Evolutionary conservation across 1,140 invertebrate species (phyloP), one percentile per base, ranked within the genome.

Genomic region (Eubasilissa regina): DNA sequence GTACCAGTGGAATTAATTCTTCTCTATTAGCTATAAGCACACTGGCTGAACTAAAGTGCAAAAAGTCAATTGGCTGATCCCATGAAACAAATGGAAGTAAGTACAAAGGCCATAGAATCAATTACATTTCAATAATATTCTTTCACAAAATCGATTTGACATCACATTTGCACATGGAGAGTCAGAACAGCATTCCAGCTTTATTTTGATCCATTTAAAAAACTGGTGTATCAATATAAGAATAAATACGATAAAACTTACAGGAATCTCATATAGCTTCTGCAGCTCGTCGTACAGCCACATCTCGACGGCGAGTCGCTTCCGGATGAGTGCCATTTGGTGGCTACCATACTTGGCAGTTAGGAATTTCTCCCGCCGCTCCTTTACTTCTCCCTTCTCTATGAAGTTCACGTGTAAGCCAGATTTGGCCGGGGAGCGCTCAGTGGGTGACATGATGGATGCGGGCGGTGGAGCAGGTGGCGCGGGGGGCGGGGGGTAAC

Each of bases 341-440:
- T 98, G 97, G 81, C 95, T 95, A 75, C 97, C 97, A 85, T 98
- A 99, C 87, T 98, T 98, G 80, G 97, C 97, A 45, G 97, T 98
- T 79, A 98, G 92, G 89, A 98, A 98, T 89, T 98, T 97, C 88
- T 98, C 96, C 47, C 95, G 89, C 17, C 95, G 92, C 86, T 97
- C 95, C 86, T 96, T 96, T 19, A 97, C 93, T 83, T 92, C 91
- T 25, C 94, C 94, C 87, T 96, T 96, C 84, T 96, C 95, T 80
- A 92, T 95, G 87, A 97, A 97, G 85, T 96, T 96, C 75, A 97
- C 96, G 84, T 96, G 95, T 43, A 97, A 91, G 84, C 94, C 94
- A 55, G 93, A 90, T 85, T 94, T 94, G 73, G 94, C 93, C 21
- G 93, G 94, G 85, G 93, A 95, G 81, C 93, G 90, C 85, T 95